Base-by-base conservation (phyloP, 2,888 invertebrate species). In the Metalampra italica region DNA sequence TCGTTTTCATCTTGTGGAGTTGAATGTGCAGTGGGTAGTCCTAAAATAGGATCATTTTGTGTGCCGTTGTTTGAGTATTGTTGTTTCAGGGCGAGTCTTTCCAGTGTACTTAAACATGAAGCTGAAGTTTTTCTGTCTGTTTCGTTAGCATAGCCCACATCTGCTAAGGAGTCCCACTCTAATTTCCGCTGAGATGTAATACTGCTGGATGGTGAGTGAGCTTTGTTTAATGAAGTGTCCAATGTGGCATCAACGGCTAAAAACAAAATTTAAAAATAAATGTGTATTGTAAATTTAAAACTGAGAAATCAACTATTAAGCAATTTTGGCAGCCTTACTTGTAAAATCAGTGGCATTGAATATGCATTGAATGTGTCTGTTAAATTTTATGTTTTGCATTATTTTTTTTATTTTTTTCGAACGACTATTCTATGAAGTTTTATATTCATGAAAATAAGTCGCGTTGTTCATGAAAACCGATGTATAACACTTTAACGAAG, bases 91-190 rank as follows among this genome's bases (percentile, higher is more conserved):
- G 92, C 92, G 57, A 93, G 87, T 57, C 92, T 87, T 71, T 93
- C 93, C 57, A 93, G 78, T 2, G 93, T 92, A 60, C 92, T 92
- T 12, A 93, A 71, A 51, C 82, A 80, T 9, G 87, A 86, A 4
- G 76, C 82, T 8, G 87, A 83, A 22, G 81, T 82, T 55, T 91
- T 91, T 29, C 87, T 82, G 12, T 90, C 90, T 66, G 87, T 88
- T 56, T 91, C 90, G 60, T 93, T 92, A 30, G 81, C 91, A 75
- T 96, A 96, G 0, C 96, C 96, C 41, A 96, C 95, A 82, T 96
- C 96, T 0, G 95, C 96, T 22, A 96, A 92, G 36, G 95, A 96
- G 72, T 96, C 96, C 96, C 96, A 96, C 83, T 96, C 96, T 1
- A 96, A 81, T 55, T 93, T 94, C 46, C 93, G 91, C 65, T 92